phyloP scores from a whole-genome alignment of 1,140 invertebrate species.

The Neuroterus valhalla region DNA sequence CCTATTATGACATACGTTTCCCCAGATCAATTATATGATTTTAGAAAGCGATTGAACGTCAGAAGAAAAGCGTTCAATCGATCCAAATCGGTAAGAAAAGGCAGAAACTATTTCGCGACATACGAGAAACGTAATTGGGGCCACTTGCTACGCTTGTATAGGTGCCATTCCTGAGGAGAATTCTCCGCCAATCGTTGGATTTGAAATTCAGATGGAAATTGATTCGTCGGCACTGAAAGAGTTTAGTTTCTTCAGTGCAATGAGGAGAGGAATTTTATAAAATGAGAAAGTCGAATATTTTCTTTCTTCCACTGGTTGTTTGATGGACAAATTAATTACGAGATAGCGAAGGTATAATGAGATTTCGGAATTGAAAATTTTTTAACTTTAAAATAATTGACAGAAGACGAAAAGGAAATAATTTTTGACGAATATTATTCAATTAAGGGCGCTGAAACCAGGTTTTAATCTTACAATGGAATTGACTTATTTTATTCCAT shows the following conservation, averaged over 20 bases:
- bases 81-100: constrained; percentile 19
- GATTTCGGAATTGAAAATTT: no score
- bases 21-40: constrained; percentile 38
- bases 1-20: constrained; percentile 6
- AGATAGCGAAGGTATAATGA: no score
- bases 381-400: no score
- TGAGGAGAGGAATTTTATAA: constrained; percentile 6
- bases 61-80: constrained; percentile 15
- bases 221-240: background rate
- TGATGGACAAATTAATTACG: no score
- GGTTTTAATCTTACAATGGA: no score
- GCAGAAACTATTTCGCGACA: constrained; percentile 34
- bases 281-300: constrained; percentile 21
- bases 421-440: no score
- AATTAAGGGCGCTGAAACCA: no score
- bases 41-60: constrained; percentile 25
- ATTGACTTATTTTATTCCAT: no score
- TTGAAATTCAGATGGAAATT: constrained; percentile 41
- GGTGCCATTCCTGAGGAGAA: background rate
- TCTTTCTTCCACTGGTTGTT: background rate
- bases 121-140: background rate
- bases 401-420: no score
- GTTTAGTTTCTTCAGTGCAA: background rate
- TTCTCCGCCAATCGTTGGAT: constrained; percentile 32
- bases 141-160: background rate